Base-by-base conservation (phyloP, 2,797 vertebrate species). In the Mionectes olivaceus region DNA sequence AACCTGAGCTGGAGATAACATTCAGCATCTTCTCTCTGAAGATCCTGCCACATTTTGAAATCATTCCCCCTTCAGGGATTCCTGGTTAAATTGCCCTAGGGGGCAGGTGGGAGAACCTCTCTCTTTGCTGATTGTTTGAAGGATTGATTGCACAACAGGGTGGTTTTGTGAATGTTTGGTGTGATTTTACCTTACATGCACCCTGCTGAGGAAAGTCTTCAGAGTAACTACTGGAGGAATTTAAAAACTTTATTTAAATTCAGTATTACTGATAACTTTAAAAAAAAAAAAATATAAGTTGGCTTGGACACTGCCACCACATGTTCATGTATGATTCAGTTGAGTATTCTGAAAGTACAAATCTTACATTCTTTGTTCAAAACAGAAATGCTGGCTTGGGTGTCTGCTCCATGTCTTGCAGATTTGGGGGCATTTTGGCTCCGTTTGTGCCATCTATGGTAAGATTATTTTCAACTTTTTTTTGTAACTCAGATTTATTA, bases 341-440 rank as follows among this genome's bases (percentile, higher is more conserved):
- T 27, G 10, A 79, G 19, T 74, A 3, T 75, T 88, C 30, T 56
- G 28, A 80, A 83, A 56, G 23, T 63, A 44, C n/a, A 43, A 28
- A 27, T 35, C 49, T 76, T 55, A 50, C 8, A 22, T 83, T 12
- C 49, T 88, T 83, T 74, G 14, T 93, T 71, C 92, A 33, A 87
- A 93, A 84, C 97, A 99, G 99, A 94, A 99, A 99, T 27, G 99
- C 99, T 33, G 99, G 99, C 47, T 90, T 99, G 85, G 99, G 99
- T 30, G 98, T 99, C 35, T 99, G 99, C 75, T 98, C 98, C 74
- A 99, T 99, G 99, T 98, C 98, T 15, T 99, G 99, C 97, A 98
- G 99, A 97, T 96, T 99, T 10, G 99, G 99, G 37, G 99, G 98
- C 35, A 98, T 99, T 95, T 97, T 99, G 30, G 98, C 99, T 39